phyloP scores from a whole-genome alignment of 2,888 invertebrate species.

The Drosophila heteroneura region DNA sequence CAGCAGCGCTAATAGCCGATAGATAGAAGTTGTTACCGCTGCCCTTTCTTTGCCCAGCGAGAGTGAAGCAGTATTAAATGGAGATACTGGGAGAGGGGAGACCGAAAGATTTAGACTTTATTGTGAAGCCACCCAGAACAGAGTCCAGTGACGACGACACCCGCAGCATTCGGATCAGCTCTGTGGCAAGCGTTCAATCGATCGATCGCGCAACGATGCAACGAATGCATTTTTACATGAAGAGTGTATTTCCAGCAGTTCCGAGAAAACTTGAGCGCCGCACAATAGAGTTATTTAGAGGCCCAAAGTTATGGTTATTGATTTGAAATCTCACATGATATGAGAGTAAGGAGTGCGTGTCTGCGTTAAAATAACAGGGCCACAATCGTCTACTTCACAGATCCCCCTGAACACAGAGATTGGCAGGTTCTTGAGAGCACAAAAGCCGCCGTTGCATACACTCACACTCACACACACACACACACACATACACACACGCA shows the following conservation, averaged over 20 bases:
- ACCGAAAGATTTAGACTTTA: slow-evolving; percentile 27
- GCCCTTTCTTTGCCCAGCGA: background rate
- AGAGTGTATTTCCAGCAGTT: slow-evolving; percentile 57
- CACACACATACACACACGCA: slow-evolving; percentile 2
- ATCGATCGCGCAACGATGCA: slow-evolving; percentile 10
- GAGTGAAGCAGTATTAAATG: background rate
- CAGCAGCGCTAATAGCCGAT: slow-evolving; percentile 79
- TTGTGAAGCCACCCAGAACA: slow-evolving; percentile 71
- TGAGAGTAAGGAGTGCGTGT: slow-evolving; percentile 51
- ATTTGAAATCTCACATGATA: slow-evolving; percentile 77
- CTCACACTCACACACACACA: slow-evolving; percentile 15
- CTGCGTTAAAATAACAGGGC: slow-evolving; percentile 74
- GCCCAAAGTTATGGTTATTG: slow-evolving; percentile 74
- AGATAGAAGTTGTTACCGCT: slow-evolving; percentile 51
- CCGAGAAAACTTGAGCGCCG: slow-evolving; percentile 75
- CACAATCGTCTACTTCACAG: slow-evolving; percentile 56
- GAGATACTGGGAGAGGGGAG: background rate
- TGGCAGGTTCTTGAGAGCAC: slow-evolving; percentile 59
- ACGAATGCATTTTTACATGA: slow-evolving; percentile 13
- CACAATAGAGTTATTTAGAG: slow-evolving; percentile 83
- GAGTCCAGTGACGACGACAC: slow-evolving; percentile 40
- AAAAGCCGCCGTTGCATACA: slow-evolving; percentile 58
- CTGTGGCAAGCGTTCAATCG: slow-evolving; percentile 3
- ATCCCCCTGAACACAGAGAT: slow-evolving; percentile 22
- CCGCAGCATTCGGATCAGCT: slow-evolving; percentile 53